Evolutionary conservation across 2,888 invertebrate species (phyloP).

Genomic region (Cheilosia soror): DNA sequence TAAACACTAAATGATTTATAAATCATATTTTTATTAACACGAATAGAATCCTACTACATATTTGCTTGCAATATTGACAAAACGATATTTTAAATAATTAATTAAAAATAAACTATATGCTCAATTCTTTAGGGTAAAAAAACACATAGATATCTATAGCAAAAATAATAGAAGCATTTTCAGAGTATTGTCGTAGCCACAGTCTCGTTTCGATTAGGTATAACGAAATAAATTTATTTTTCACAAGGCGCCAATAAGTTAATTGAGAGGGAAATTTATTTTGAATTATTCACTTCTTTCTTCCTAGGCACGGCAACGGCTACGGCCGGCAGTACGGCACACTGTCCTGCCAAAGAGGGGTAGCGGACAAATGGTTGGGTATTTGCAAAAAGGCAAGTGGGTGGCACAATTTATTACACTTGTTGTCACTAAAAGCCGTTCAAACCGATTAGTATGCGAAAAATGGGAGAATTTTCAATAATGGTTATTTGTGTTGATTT

Average conservation of each 20-base stretch:
- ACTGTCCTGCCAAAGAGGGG: not conserved
- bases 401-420: constrained; percentile 55
- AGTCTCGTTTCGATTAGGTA: not conserved
- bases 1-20: not conserved
- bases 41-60: not conserved
- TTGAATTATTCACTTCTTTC: constrained; percentile 35
- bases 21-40: too few relatives aligned
- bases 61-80: not conserved
- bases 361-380: not conserved
- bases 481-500: constrained; percentile 17
- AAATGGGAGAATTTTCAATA: constrained; percentile 36
- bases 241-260: constrained; percentile 51
- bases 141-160: not conserved
- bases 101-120: too few relatives aligned
- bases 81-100: too few relatives aligned
- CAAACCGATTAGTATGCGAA: constrained; percentile 25
- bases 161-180: not conserved
- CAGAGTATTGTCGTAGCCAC: not conserved
- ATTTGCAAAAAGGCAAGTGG: constrained; percentile 19
- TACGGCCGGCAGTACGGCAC: too few relatives aligned
- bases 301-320: not conserved
- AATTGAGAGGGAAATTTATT: constrained; percentile 55
- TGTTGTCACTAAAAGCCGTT: constrained; percentile 44
- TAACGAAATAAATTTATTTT: constrained; percentile 27
- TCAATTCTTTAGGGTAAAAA: not conserved